phyloP scores from a whole-genome alignment of 2,888 invertebrate genomes.

The Drosophila lacicola region DNA sequence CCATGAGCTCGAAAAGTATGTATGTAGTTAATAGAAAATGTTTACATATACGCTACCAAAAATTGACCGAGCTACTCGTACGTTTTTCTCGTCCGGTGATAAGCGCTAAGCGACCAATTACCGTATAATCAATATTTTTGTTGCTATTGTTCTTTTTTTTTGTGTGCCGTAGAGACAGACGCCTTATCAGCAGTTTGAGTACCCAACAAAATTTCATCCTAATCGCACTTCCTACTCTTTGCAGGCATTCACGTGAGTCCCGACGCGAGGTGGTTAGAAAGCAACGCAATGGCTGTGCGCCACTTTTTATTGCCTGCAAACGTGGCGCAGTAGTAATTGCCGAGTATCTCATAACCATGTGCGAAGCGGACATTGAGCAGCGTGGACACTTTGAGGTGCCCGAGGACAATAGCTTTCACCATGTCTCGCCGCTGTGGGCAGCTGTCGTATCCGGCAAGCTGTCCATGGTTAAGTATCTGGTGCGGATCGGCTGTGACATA shows the following conservation, averaged over 20 bases:
- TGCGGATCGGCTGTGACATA: slow-evolving; percentile 92
- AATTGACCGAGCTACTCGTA: slow-evolving; percentile 2
- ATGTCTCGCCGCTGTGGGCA: slow-evolving; percentile 96
- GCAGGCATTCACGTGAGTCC: slow-evolving; percentile 87
- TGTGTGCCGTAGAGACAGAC: slow-evolving; percentile 24
- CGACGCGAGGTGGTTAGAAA: slow-evolving; percentile 90
- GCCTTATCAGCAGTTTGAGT: slow-evolving; percentile 41
- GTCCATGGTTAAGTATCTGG: slow-evolving; percentile 90
- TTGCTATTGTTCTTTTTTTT: slow-evolving; percentile 16
- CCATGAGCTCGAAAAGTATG: slow-evolving; percentile 83
- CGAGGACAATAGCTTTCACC: slow-evolving; percentile 91
- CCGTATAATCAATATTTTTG: slow-evolving; percentile 43
- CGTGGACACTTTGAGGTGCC: slow-evolving; percentile 93
- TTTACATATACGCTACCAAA: slow-evolving; percentile 9
- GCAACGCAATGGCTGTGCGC: slow-evolving; percentile 91
- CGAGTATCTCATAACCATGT: slow-evolving; percentile 93
- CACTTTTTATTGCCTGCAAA: slow-evolving; percentile 88
- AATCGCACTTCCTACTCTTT: slow-evolving; percentile 26
- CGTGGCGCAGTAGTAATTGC: slow-evolving; percentile 93
- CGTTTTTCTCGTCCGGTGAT: slow-evolving; percentile 33
- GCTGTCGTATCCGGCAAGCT: slow-evolving; percentile 94
- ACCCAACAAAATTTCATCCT: slow-evolving; percentile 1
- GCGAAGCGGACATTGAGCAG: slow-evolving; percentile 94
- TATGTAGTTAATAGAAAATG: slow-evolving; percentile 20
- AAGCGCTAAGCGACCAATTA: slow-evolving; percentile 46